Base-by-base conservation (phyloP, 2,888 invertebrate genomes). In the Tachina lurida region DNA sequence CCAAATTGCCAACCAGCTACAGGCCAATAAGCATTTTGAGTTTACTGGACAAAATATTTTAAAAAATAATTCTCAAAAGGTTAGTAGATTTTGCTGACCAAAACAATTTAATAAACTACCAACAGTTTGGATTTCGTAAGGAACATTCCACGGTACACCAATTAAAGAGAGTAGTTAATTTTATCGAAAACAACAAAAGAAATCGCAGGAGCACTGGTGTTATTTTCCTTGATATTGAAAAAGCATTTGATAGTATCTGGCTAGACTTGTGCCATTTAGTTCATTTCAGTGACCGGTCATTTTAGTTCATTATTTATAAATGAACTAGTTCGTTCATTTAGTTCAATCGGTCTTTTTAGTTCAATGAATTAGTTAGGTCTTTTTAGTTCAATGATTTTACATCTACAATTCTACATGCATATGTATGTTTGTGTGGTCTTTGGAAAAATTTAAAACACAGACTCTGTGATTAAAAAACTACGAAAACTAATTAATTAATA, bases 131-230 rank as follows among this genome's bases (percentile, higher is more conserved):
- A 5, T 45, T 45, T 8, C 45, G 60, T 31, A 73, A 47, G 41
- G 47, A 60, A n/a, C 58, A 60, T 47, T 73, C 71, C 10, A 70
- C 56, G 2, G 19, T 52, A 5, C 75, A 76, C n/a, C 52, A 78
- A 15, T 3, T 71, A 1, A 78, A 71, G 17, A 43, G 79, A 65
- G 41, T 80, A 19, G 79, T 73, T n/a, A 73, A 80, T 19, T 3
- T 80, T 7, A 49, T 80, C 5, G 4, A 2, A 8, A n/a, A 47
- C 9, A 74, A 67, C 12, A 67, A 45, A 67, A 47, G 0, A 1
- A 7, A 31, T 1, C 13, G 58, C 1, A 49, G 67, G 47, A 80
- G 74, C 43, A 74, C 52, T 3, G 73, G 49, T 0, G 60, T 68
- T 10, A 15, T 74, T 12, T 68, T 80, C 12, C 4, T 80, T 2